Percentiles rank a stretch among this genome's conserved stretches.
Evolutionary conservation across 1,140 invertebrate genomes (phyloP).

Genomic region (Drosophila pseudoobscura): DNA sequence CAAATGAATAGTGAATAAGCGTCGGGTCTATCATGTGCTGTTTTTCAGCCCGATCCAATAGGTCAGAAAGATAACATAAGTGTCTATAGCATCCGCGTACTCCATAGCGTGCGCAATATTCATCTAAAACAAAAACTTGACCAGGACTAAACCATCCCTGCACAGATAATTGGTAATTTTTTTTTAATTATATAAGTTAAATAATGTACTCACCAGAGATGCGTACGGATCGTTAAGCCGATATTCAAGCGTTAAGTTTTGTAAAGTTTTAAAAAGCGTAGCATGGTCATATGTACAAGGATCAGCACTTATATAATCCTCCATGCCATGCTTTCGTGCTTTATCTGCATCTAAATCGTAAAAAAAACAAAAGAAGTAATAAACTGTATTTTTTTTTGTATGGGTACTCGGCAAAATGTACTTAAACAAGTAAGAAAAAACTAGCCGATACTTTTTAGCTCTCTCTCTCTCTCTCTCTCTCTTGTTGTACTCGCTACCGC

Average conservation of each 20-base stretch:
- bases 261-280: slow-evolving; percentile 94
- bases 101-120: slow-evolving; percentile 98
- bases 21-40: slow-evolving; percentile 98
- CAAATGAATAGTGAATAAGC: slow-evolving; percentile 99
- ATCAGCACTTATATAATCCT: slow-evolving; percentile 99
- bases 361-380: not conserved
- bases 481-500: no score
- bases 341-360: slow-evolving; percentile 91
- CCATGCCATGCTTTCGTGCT: slow-evolving; percentile 99
- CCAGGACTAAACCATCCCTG: slow-evolving; percentile 99
- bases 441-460: no score
- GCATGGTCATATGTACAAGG: slow-evolving; percentile 98
- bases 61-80: slow-evolving; percentile 97
- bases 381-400: not conserved
- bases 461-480: no score
- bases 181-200: not conserved
- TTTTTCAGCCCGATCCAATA: slow-evolving; percentile 97
- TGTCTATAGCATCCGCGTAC: slow-evolving; percentile 98
- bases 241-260: slow-evolving; percentile 97
- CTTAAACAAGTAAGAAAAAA: no score
- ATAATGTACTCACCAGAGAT: slow-evolving; percentile 89
- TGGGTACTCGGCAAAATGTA: no score
- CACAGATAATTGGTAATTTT: slow-evolving; percentile 2
- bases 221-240: slow-evolving; percentile 98
- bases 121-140: slow-evolving; percentile 98